Conservation (phyloP, 92 coral and sea anemone species). For the Nematostella vectensis region DNA sequence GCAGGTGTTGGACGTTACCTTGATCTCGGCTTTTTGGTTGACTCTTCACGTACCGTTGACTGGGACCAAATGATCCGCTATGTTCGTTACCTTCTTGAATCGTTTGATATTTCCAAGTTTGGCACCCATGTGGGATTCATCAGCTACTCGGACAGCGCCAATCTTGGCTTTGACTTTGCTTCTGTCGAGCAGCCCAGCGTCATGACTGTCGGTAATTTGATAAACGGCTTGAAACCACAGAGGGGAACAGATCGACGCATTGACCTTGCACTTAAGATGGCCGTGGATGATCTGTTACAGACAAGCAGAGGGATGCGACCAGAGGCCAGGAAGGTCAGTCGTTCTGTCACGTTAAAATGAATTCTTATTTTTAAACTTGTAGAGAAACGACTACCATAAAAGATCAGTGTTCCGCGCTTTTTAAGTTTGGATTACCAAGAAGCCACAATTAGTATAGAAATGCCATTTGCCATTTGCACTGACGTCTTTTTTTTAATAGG, state of each 20-base stretch:
- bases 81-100: conserved; percentile 32
- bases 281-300: conserved; percentile 26
- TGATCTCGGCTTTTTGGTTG: conserved; percentile 70
- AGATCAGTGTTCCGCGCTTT: no score
- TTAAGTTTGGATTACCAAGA: no score
- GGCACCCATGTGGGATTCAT: conserved; percentile 60
- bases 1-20: conserved; percentile 35
- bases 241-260: conserved; percentile 41
- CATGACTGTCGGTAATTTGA: conserved; percentile 17
- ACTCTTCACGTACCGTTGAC: conserved; percentile 47
- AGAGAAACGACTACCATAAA: no score
- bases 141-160: conserved; percentile 38
- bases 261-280: conserved; percentile 40
- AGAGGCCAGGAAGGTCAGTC: conserved; percentile 47
- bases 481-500: no score
- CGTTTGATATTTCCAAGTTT: conserved; percentile 44
- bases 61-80: conserved; percentile 49
- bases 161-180: conserved; percentile 37
- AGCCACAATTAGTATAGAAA: no score
- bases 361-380: not conserved
- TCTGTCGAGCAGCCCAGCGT: conserved; percentile 17
- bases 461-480: no score
- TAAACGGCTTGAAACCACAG: conserved; percentile 25
- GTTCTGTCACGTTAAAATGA: no score
- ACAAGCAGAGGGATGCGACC: conserved; percentile 33